Evolutionary conservation across 2,113 vertebrate genomes (phyloP).

Genomic region (Oncorhynchus clarkii): DNA sequence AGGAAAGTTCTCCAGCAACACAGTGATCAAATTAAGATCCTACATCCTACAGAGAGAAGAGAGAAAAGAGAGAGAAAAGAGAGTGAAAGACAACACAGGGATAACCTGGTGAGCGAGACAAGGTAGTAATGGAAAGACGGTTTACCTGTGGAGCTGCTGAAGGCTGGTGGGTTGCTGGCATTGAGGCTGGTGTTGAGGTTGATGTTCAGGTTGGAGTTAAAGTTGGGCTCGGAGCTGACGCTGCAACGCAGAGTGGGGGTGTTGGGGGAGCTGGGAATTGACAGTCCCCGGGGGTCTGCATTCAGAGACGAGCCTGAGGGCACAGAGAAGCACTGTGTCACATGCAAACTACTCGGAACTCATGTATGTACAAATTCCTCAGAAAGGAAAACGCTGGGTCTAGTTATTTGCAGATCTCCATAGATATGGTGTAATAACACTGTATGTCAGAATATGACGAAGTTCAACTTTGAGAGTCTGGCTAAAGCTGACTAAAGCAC

Average conservation of each 20-base stretch:
- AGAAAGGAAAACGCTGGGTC: too few species aligned
- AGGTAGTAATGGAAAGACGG: constrained; percentile 4
- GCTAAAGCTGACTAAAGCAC: neutral
- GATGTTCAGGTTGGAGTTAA: constrained; percentile 52
- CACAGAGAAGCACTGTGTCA: constrained; percentile 2
- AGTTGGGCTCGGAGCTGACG: constrained; percentile 75
- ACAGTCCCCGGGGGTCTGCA: constrained; percentile 71
- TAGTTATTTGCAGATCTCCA: too few species aligned
- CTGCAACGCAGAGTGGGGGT: constrained; percentile 77
- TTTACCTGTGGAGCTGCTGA: constrained; percentile 82
- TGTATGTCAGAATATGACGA: too few species aligned
- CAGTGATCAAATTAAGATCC: too few species aligned
- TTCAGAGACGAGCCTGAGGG: constrained; percentile 61
- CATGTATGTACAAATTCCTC: too few species aligned
- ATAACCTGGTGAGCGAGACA: neutral
- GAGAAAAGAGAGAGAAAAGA: neutral
- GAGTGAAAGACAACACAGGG: neutral
- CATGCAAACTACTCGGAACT: too few species aligned
- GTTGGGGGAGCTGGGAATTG: constrained; percentile 77
- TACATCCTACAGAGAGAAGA: neutral
- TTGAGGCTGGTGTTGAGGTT: constrained; percentile 63
- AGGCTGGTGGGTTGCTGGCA: constrained; percentile 72
- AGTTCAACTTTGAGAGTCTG: too few species aligned
- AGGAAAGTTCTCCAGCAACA: too few species aligned
- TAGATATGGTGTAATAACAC: too few species aligned